Percentiles rank a stretch among this genome's conserved stretches.
Evolutionary conservation across 2,797 vertebrate genomes (phyloP).

Genomic region (Sebastes umbrosus): DNA sequence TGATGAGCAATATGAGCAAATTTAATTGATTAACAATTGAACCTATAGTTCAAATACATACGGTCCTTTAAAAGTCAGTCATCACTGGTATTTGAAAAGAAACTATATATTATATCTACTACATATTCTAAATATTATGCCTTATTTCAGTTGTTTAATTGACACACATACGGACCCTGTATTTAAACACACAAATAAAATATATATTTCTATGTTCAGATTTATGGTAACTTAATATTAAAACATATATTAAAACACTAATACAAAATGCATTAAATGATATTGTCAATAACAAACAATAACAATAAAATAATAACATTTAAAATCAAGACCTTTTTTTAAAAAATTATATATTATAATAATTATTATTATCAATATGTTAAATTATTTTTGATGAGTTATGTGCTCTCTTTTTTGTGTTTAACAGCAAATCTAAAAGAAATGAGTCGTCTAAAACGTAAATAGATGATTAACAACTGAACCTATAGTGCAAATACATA

Average conservation of each 20-base stretch:
- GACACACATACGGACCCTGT: fast-evolving
- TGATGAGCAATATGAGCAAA: background rate
- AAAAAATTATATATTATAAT: background rate
- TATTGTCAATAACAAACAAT: no score
- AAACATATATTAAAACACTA: no score
- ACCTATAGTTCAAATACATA: background rate
- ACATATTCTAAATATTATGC: background rate
- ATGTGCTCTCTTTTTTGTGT: background rate
- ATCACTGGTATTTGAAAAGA: background rate
- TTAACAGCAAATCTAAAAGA: background rate
- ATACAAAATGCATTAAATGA: no score
- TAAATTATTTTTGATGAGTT: background rate
- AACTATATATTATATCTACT: background rate
- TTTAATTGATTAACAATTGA: background rate
- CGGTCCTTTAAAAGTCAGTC: no score
- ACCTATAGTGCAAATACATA: background rate
- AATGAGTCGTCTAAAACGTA: background rate
- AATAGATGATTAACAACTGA: background rate
- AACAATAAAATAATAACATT: no score
- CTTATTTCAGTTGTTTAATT: no score
- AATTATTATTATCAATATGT: background rate
- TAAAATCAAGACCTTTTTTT: background rate
- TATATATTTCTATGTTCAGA: no score
- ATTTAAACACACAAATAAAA: background rate
- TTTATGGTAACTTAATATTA: no score